phyloP scores from a whole-genome alignment of 2,888 invertebrate genomes.

The Pyrochroa serraticornis region DNA sequence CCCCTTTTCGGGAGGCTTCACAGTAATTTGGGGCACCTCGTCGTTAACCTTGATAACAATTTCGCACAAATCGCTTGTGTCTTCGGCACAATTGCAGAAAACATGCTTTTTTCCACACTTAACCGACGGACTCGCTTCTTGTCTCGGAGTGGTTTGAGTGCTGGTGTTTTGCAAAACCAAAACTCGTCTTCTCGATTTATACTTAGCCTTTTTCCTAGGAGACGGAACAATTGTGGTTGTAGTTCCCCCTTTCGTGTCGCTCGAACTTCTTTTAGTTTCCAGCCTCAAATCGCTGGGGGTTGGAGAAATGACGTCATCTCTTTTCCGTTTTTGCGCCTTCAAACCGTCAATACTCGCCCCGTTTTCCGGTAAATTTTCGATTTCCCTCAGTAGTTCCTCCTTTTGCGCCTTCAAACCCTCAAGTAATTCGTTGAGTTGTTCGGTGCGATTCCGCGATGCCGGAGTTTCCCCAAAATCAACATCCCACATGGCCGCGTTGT shows the following conservation, averaged over 20 bases:
- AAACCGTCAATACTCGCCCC: too few species aligned
- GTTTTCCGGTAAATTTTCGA: constrained; percentile 40
- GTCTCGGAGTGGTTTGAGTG: constrained; percentile 53
- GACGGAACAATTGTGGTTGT: constrained; percentile 20
- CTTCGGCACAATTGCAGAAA: constrained; percentile 39
- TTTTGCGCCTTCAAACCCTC: constrained; percentile 53
- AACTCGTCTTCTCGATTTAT: constrained; percentile 29
- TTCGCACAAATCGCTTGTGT: constrained; percentile 48
- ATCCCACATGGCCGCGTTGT: constrained; percentile 38
- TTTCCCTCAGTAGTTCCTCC: constrained; percentile 52
- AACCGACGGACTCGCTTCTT: neutral
- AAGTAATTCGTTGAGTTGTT: constrained; percentile 50
- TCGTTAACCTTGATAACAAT: constrained; percentile 52
- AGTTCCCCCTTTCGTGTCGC: constrained; percentile 15
- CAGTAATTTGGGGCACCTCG: constrained; percentile 43
- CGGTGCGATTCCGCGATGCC: constrained; percentile 36
- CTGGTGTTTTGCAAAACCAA: constrained; percentile 52
- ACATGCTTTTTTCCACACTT: constrained; percentile 26
- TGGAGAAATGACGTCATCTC: constrained; percentile 13
- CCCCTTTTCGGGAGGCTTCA: constrained; percentile 33
- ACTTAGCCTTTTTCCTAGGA: constrained; percentile 32
- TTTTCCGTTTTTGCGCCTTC: constrained; percentile 23
- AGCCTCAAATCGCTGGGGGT: constrained; percentile 2
- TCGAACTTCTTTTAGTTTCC: constrained; percentile 16
- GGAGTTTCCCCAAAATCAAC: constrained; percentile 33